Evolutionary conservation across 2,888 invertebrate genomes (phyloP), one percentile per base, ranked within the genome.

Genomic region (Osmoderma eremita): DNA sequence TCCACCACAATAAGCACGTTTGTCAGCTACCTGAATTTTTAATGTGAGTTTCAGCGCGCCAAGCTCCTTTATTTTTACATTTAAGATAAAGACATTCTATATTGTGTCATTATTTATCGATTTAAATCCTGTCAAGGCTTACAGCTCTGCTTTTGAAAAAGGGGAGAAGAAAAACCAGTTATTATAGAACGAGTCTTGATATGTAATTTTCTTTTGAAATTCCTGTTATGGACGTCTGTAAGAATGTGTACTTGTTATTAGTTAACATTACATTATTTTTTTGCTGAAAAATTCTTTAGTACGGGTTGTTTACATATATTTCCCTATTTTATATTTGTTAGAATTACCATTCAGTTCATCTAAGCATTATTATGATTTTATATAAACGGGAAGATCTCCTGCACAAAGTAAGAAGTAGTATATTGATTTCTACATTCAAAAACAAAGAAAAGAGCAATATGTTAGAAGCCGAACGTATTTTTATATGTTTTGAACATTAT

Each of bases 81-180:
- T 53, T 36, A 53, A 53, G 53, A 53, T 53, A 53, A 53, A 53
- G 53, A 53, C 39, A 38, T 53, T 53, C 38, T 53, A 38, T 53
- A 18, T 53, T 36, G 53, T 53, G 38, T 53, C 38, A 53, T 53
- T 53, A 53, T 53, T 53, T 53, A 53, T 53, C 53, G 53, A 53
- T 53, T 53, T 53, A 53, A 53, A 36, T 53, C 53, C 53, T 15
- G 38, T 38, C 53, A 53, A 53, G 53, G 38, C 18, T 38, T 53
- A 36, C 53, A 38, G 15, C 38, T 38, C 36, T 15, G 12, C 15
- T 53, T 53, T 38, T 38, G 38, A 53, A 38, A 38, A 53, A 53
- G 15, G 22, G 24, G 10, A 17, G 38, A 53, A 48, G 20, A 53
- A 36, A 53, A 53, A 53, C 53, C 53, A 53, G 53, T 38, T 38